phyloP scores from a whole-genome alignment of 2,797 vertebrate genomes.

The Channa striata region DNA sequence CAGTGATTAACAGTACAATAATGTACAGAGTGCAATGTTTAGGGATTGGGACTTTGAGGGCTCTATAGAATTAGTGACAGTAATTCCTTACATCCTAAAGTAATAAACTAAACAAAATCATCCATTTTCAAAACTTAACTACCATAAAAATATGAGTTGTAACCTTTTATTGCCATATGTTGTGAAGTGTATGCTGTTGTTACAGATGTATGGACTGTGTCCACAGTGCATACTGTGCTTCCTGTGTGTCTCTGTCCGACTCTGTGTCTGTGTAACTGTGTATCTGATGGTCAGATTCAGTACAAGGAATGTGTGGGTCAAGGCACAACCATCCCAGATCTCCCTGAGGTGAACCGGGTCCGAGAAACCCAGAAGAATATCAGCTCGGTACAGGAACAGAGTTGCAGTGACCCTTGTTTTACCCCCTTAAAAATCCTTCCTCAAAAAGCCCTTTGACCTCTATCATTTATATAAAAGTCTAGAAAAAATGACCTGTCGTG shows the following conservation, averaged over 20 bases:
- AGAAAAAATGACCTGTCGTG: neutral
- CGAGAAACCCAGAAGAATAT: conserved; percentile 99
- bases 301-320: conserved; percentile 95
- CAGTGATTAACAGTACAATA: too few species aligned
- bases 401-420: neutral
- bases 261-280: conserved; percentile 58
- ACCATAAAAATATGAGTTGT: neutral
- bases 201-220: conserved; percentile 12
- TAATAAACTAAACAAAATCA: conserved; percentile 33
- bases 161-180: neutral
- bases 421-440: neutral
- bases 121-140: conserved; percentile 9
- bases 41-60: conserved; percentile 2
- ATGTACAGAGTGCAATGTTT: too few species aligned
- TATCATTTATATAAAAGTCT: neutral
- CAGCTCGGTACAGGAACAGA: conserved; percentile 91
- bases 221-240: neutral
- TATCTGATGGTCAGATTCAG: conserved; percentile 86
- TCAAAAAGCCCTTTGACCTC: neutral
- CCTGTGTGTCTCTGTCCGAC: conserved; percentile 55
- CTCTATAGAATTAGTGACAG: neutral
- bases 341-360: conserved; percentile 96
- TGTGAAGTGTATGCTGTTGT: neutral
- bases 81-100: conserved; percentile 11
- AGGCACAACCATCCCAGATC: conserved; percentile 93